phyloP scores from a whole-genome alignment of 2,113 vertebrate species.

The Tetrao urogallus region DNA sequence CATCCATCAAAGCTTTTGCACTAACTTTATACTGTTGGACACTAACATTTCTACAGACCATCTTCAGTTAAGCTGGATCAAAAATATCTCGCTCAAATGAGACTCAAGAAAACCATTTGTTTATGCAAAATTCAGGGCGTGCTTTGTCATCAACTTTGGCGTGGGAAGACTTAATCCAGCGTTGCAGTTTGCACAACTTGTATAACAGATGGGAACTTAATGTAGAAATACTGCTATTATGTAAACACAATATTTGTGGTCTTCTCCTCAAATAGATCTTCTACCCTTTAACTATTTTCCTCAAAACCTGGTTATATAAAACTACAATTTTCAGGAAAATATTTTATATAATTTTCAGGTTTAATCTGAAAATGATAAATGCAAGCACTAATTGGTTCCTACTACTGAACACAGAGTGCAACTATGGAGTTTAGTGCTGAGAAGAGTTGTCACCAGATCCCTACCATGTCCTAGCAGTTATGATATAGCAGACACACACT shows the following conservation, averaged over 20 bases:
- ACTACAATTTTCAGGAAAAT: neutral
- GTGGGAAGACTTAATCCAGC: neutral
- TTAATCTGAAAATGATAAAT: neutral
- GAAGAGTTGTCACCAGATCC: neutral
- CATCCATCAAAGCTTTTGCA: neutral
- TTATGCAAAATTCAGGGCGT: neutral
- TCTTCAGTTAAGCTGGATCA: neutral
- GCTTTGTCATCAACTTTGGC: neutral
- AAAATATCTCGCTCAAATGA: neutral
- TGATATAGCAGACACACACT: neutral
- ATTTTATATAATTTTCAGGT: neutral
- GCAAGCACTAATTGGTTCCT: neutral
- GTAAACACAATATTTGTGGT: neutral
- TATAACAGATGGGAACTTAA: neutral
- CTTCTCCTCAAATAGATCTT: neutral
- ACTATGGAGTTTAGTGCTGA: neutral
- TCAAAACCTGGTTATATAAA: neutral
- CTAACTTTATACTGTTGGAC: neutral
- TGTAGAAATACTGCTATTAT: neutral
- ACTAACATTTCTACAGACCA: neutral
- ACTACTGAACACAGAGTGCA: neutral
- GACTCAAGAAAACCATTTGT: neutral
- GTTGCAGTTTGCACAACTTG: neutral
- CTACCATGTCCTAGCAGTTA: neutral
- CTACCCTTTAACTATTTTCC: neutral